Evolutionary conservation across 2,888 invertebrate genomes (phyloP), one percentile per base, ranked within the genome.

Genomic region (Muschampia staudingeri): DNA sequence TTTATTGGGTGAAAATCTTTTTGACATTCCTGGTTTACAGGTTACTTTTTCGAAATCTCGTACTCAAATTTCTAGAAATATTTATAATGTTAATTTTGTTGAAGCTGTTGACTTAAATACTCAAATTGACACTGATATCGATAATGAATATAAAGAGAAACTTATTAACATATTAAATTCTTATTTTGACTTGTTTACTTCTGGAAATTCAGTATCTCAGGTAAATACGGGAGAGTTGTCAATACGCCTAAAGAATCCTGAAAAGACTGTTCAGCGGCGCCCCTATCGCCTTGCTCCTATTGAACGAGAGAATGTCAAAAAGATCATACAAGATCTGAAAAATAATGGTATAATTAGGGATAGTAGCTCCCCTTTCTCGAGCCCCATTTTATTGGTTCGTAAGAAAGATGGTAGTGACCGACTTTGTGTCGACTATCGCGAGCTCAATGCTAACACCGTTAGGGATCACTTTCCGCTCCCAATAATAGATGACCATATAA

Each of bases 381-480:
- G 76, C 14, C 76, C 67, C 5, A 25, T 16, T 34, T 44, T 67
- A 34, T 16, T 67, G 8, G 76, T 76, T 4, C 16, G 42, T n/a
- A 67, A 67, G 8, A 25, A 40, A n/a, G 42, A 76, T 14, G 42
- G 67, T 9, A 67, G 6, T 8, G 37, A 76, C 14, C 76, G 76
- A 30, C 42, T 42, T 44, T 76, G 76, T n/a, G 19, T 76, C 12
- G 67, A 76, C 30, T 67, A 67, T 8, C n/a, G 76, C 0, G 76
- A 76, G 19, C 16, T 76, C n/a, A 76, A 76, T n/a, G 67, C 30
- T 19, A 76, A 76, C n/a, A 67, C 76, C 19, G 25, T 37, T 2
- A 61, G 56, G 0, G 61, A 76, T 42, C 61, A 34, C 11, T 76
- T 65, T 25, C 65, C 76, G 5, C 61, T 76, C 7, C 30, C 44